Evolutionary conservation across 2,888 invertebrate species (phyloP).

Genomic region (Harmothoe impar): DNA sequence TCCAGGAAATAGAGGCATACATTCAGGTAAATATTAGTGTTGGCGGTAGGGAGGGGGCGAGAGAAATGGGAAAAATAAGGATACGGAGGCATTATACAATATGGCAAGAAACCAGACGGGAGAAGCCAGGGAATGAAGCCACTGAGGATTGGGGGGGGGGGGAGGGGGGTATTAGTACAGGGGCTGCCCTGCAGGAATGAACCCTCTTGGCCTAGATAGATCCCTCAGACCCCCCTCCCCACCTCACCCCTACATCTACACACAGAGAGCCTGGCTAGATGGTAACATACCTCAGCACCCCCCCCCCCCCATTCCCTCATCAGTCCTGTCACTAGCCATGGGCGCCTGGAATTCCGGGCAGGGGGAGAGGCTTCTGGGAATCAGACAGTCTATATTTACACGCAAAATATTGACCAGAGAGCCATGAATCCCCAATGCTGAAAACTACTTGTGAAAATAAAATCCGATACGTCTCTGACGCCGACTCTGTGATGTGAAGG

Average conservation of each 20-base stretch:
- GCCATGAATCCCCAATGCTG: neutral
- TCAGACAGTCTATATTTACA: neutral
- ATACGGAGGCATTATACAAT: neutral
- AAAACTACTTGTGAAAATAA: neutral
- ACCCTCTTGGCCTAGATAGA: constrained; percentile 8
- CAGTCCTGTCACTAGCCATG: neutral
- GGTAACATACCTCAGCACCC: neutral
- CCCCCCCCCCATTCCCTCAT: neutral
- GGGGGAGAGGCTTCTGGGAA: neutral
- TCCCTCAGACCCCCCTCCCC: neutral
- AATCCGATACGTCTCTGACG: neutral
- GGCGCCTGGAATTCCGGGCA: neutral
- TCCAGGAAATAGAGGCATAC: no score
- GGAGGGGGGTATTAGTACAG: neutral
- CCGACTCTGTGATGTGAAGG: no score
- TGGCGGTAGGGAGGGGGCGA: neutral
- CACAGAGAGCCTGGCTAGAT: neutral
- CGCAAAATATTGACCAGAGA: neutral
- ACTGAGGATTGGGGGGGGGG: neutral
- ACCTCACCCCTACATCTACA: neutral
- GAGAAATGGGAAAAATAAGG: neutral
- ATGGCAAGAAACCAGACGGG: no score
- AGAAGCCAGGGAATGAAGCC: neutral
- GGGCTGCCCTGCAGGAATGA: neutral
- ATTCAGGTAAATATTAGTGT: neutral